Evolutionary conservation across 2,888 invertebrate species (phyloP), one percentile per base, ranked within the genome.

Genomic region (Julus scanicus): DNA sequence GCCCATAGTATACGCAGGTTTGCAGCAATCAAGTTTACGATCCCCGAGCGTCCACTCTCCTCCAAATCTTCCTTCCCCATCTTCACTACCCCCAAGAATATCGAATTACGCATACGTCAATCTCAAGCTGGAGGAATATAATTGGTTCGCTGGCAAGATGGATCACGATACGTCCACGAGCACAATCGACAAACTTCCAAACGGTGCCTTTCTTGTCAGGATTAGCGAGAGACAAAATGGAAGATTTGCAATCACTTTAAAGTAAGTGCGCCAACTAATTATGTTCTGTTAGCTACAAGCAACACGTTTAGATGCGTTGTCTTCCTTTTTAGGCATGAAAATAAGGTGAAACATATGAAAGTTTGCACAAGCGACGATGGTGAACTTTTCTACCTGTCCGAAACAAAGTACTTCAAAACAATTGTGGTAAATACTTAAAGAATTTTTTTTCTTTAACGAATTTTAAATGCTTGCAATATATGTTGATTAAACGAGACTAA

Each of bases 371-470:
- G 90, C 9, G 90, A 90, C 63, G 91, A 91, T 86, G 94, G 94
- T 90, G 37, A 80, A 15, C 94, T 95, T 90, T 98, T 95, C 93
- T 98, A 95, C 92, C 94, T 99, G 88, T 98, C 98, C 40, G 96
- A 97, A 92, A 96, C 97, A 85, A 95, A 97, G 88, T 97, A 96
- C 93, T 99, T 99, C 93, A 96, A 96, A 91, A 96, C 96, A 91
- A 95, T 98, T 90, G 97, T 98, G 90, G 93, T 93, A 90, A 91
- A 92, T 91, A 57, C 39, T 49, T 39, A 29, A 48, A 37, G 29
- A 84, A 53, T 17, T 53, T 15, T 53, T 17, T 88, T 87, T 53
- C 29, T 29, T 29, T 29, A 29, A 29, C 29, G 29, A 29, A 29
- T 29, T 29, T 29, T 29, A 29, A 29, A 29, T 29, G 29, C 29